These are phyloP conservation scores for Callospermophilus lateralis DNA, from an alignment of 2,113 vertebrate species.

Conservation along the genomic window DNA sequence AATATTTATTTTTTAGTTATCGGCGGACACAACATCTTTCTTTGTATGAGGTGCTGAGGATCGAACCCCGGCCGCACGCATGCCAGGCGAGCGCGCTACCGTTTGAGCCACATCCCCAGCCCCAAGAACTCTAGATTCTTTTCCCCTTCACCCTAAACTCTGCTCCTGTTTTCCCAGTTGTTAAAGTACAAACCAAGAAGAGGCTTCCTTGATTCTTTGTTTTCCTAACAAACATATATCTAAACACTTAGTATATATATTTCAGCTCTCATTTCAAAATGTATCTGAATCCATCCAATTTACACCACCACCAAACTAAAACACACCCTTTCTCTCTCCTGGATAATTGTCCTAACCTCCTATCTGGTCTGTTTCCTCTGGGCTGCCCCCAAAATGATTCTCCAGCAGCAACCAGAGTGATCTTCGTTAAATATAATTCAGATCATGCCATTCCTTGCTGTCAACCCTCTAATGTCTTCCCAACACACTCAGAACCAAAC, in stretches of 20 bases:
- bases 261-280: neutral
- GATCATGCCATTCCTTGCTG: neutral
- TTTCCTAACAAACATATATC: slow-evolving; percentile 4
- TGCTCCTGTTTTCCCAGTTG: neutral
- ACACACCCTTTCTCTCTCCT: neutral
- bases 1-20: no score
- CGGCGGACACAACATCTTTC: no score
- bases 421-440: neutral
- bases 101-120: no score
- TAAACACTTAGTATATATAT: neutral
- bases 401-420: neutral
- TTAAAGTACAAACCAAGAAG: slow-evolving; percentile 14
- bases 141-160: neutral
- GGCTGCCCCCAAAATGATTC: slow-evolving; percentile 20
- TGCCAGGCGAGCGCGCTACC: no score
- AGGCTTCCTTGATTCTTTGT: slow-evolving; percentile 20
- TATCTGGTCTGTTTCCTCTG: slow-evolving; percentile 9
- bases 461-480: neutral
- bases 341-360: neutral
- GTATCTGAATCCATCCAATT: neutral
- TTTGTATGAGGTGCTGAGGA: no score
- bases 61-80: no score
- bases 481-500: neutral
- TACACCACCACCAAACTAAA: neutral
- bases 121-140: neutral